These are phyloP conservation scores for Ahaetulla prasina DNA, from an alignment of 2,113 vertebrate genomes.

Conservation along the genomic window DNA sequence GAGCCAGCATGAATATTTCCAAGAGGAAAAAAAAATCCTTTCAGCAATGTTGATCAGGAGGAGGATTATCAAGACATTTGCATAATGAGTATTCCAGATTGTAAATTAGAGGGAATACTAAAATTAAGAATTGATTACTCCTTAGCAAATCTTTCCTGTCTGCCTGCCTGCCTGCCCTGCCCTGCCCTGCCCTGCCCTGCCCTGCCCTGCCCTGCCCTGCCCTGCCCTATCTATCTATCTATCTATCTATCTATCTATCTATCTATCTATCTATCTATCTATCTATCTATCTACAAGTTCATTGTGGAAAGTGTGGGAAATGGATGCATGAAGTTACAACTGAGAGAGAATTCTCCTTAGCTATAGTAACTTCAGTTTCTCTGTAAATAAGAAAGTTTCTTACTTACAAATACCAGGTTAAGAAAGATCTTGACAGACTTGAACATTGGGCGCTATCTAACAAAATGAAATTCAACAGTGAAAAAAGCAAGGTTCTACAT, in stretches of 20 bases:
- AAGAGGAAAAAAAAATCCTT: not conserved
- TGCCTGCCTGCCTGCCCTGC: too few relatives aligned
- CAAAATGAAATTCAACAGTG: too few relatives aligned
- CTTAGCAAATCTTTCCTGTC: not conserved
- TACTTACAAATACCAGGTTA: not conserved
- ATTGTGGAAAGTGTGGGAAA: not conserved
- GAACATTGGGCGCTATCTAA: too few relatives aligned
- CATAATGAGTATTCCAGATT: not conserved
- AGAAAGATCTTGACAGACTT: too few relatives aligned
- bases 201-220: too few relatives aligned
- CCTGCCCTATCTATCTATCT: too few relatives aligned
- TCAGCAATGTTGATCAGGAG: not conserved
- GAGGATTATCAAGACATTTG: not conserved
- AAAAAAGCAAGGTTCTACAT: too few relatives aligned
- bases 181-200: too few relatives aligned
- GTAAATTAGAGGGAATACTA: not conserved
- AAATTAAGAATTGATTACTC: not conserved
- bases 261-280: too few relatives aligned
- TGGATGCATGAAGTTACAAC: not conserved
- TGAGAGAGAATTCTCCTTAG: not conserved
- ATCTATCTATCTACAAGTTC: not conserved
- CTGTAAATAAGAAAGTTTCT: not conserved
- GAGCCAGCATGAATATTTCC: not conserved
- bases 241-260: fast-evolving
- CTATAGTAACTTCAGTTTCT: not conserved